Conservation (phyloP, 1,140 invertebrate genomes). For the Chelonus insularis region DNA sequence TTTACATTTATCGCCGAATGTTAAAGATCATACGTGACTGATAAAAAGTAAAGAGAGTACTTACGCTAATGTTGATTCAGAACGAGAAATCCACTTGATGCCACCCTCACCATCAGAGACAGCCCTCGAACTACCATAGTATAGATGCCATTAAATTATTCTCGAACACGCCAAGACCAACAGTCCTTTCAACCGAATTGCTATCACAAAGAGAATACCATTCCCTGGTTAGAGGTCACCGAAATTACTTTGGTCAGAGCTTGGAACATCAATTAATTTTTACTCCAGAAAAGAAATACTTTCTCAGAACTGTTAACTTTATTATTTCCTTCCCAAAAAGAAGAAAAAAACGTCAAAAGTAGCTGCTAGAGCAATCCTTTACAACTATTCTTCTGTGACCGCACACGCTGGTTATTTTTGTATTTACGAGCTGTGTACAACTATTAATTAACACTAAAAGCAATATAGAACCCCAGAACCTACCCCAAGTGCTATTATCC, state of each 20-base stretch:
- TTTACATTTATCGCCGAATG: background rate
- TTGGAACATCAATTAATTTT: too few species aligned
- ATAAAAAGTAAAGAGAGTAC: slow-evolving; percentile 8
- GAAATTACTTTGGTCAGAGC: too few species aligned
- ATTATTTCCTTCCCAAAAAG: background rate
- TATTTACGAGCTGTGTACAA: slow-evolving; percentile 41
- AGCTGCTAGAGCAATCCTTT: too few species aligned
- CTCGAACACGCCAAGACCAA: slow-evolving; percentile 16
- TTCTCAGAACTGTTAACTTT: background rate
- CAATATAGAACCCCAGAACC: slow-evolving; percentile 34
- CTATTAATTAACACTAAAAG: slow-evolving; percentile 50
- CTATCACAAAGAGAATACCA: background rate
- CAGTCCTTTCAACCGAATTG: background rate
- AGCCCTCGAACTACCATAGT: slow-evolving; percentile 2
- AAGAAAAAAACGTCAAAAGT: too few species aligned
- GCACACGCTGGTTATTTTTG: slow-evolving; percentile 44
- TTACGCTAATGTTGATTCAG: background rate
- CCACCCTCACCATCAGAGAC: slow-evolving; percentile 14
- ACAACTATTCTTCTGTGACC: slow-evolving; percentile 34
- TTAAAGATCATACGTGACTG: slow-evolving; percentile 20
- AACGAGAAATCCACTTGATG: slow-evolving; percentile 17
- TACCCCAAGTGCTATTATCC: slow-evolving; percentile 36
- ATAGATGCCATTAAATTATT: slow-evolving; percentile 11
- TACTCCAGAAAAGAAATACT: too few species aligned
- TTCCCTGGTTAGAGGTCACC: too few species aligned